Evolutionary conservation across 2,797 vertebrate genomes (phyloP).

Genomic region (Ciconia nigra): DNA sequence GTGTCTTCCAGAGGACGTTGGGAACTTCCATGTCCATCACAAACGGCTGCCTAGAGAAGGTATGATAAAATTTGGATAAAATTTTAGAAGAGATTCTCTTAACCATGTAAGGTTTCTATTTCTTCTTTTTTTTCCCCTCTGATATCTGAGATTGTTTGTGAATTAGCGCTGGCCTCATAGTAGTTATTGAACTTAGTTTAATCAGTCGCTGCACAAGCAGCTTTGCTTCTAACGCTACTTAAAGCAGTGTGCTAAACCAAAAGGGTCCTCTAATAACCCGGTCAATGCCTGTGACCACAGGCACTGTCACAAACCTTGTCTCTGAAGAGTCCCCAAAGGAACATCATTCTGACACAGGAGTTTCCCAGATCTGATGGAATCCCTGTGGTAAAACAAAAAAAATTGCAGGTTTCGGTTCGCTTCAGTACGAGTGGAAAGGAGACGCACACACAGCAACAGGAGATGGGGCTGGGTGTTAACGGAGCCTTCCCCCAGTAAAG

Average conservation of each 20-base stretch:
- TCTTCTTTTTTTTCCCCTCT: background rate
- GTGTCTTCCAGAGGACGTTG: fast-evolving
- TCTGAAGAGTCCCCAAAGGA: background rate
- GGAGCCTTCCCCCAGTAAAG: background rate
- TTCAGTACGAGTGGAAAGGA: no score
- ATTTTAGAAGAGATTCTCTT: background rate
- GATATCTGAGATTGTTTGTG: background rate
- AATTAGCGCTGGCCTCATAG: no score
- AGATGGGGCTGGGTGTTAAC: background rate
- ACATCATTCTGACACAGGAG: fast-evolving
- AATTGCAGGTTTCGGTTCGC: background rate
- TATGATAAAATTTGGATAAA: background rate
- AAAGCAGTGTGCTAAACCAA: background rate
- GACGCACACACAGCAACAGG: background rate
- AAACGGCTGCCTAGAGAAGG: background rate
- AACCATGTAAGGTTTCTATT: background rate
- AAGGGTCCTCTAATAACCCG: no score
- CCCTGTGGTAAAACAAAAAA: background rate
- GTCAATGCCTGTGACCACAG: background rate
- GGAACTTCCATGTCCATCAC: background rate
- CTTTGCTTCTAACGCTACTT: background rate
- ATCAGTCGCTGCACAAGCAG: background rate
- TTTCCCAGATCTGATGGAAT: background rate
- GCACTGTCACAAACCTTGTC: no score
- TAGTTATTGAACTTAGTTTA: background rate